A percentile compares a stretch with the other conserved stretches of the same genome.
phyloP scores from a whole-genome alignment of 2,113 vertebrate species.

The Bothrops jararaca region DNA sequence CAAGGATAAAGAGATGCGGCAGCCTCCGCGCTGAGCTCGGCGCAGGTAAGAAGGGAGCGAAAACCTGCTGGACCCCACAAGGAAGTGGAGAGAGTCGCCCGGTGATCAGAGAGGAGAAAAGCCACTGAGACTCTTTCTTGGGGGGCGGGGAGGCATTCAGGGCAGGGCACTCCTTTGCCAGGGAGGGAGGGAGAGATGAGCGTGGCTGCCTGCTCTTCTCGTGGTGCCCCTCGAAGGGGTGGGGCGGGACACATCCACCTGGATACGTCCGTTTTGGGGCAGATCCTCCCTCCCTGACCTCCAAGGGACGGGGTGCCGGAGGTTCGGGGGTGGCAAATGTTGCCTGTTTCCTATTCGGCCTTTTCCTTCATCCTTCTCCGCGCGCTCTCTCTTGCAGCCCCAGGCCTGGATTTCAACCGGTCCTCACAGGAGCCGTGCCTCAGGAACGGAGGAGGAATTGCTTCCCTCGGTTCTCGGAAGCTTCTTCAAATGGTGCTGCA shows the following conservation, averaged over 20 bases:
- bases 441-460: neutral
- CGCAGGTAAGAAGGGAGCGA: neutral
- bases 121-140: neutral
- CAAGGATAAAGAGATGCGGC: neutral
- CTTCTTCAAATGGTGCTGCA: neutral
- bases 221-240: neutral
- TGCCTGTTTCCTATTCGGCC: neutral
- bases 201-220: neutral
- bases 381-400: neutral
- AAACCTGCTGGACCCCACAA: neutral
- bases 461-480: neutral
- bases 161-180: neutral
- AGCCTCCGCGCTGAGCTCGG: neutral
- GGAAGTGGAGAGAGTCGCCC: neutral
- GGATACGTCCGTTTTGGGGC: neutral
- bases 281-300: neutral
- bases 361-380: neutral
- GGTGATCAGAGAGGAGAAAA: neutral
- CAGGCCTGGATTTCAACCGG: neutral
- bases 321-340: neutral
- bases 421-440: neutral
- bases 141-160: neutral
- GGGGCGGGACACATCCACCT: neutral
- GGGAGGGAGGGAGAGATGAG: neutral
- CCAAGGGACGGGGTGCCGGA: neutral